These are phyloP conservation scores for Pelodiscus sinensis DNA, from an alignment of 2,113 vertebrate species.

Conservation along the genomic window DNA sequence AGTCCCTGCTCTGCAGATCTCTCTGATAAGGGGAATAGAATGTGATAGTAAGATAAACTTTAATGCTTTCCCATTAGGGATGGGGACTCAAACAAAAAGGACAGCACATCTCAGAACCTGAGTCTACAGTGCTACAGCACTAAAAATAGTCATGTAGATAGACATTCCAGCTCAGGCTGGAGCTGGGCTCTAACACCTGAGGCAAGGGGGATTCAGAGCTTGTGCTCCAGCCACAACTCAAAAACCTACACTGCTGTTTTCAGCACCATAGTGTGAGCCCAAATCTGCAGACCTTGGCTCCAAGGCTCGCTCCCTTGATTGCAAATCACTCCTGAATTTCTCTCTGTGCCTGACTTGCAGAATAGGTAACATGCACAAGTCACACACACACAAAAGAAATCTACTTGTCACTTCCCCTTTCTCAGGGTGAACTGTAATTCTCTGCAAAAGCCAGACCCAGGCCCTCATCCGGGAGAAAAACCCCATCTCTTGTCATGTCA, in stretches of 20 bases:
- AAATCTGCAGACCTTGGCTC: background rate
- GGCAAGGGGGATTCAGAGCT: background rate
- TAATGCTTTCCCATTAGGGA: background rate
- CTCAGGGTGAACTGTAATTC: background rate
- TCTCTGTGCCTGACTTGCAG: background rate
- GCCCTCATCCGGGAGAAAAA: background rate
- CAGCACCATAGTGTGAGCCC: background rate
- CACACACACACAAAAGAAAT: background rate
- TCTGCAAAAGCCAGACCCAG: background rate
- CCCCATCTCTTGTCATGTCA: background rate
- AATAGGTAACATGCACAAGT: background rate
- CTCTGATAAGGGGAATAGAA: background rate
- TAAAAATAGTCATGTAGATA: background rate
- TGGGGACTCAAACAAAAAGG: background rate
- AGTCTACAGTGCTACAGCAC: background rate
- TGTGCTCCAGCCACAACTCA: background rate
- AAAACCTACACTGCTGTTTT: background rate
- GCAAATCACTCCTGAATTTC: background rate
- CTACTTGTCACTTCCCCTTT: background rate
- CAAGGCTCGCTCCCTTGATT: background rate
- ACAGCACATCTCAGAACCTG: background rate
- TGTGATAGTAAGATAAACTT: background rate
- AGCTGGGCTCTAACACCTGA: background rate
- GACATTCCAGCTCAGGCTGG: background rate
- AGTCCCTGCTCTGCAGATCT: background rate